Evolutionary conservation across 2,797 vertebrate species (phyloP), one percentile per base, ranked within the genome.

Genomic region (Paratrypauchen microcephalus): DNA sequence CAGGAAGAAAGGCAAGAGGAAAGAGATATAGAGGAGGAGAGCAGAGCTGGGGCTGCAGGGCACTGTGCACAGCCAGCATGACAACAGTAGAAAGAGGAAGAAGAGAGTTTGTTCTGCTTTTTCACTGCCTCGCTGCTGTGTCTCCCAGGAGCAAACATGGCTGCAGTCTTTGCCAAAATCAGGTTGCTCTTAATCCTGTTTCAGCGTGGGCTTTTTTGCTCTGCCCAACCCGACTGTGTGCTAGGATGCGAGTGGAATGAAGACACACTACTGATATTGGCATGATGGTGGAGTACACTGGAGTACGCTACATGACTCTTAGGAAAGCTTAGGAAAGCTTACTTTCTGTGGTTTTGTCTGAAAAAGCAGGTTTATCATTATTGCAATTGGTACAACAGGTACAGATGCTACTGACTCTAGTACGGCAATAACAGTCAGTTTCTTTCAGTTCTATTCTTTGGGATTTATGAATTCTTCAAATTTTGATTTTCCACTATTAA

Each of bases 111-210:
- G 73, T 71, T 89, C 73, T 88, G 54, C 73, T 77, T 82, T 77
- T 50, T 59, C 56, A 60, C 30, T 84, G 69, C 75, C 68, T 77
- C 72, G 28, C 74, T 82, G 67, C 79, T 9, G 69, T 70, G 75
- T 85, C 75, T 85, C 83, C 75, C 69, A 86, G 70, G 77, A 88
- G 83, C 76, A 77, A 74, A 77, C 68, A 65, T 75, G 68, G 78
- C 73, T 79, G 71, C 71, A 18, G 73, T 87, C 83, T 77, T 36
- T 74, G 81, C 83, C 84, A 83, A 73, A 85, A 80, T 52, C 69
- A 85, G 84, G 81, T 87, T 88, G 83, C 82, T 82, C 81, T 91
- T 90, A 88, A 92, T 90, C 84, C 75, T 73, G 79, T 75, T 81
- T 76, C 60, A 71, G 39, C 76, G 81, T 59, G 41, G 86, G 73